Evolutionary conservation across 2,888 invertebrate species (phyloP).

Genomic region (Acrobeloides nanus): DNA sequence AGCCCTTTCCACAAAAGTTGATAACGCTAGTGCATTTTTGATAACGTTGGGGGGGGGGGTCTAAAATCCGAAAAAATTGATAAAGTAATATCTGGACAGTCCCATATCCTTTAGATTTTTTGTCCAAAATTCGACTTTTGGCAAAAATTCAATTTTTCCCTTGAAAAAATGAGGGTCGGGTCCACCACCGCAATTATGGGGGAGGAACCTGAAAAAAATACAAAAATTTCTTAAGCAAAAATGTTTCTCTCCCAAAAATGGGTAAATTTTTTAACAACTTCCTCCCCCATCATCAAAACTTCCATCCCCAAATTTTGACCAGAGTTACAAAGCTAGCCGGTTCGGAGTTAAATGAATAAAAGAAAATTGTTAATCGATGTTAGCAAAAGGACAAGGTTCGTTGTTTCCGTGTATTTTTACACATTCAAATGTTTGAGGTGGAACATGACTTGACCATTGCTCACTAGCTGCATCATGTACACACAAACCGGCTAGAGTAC

Average conservation of each 20-base stretch:
- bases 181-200: no score
- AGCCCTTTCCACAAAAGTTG: no score
- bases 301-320: not conserved
- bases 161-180: no score
- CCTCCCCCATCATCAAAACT: not conserved
- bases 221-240: not conserved
- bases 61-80: no score
- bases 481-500: conserved; percentile 68
- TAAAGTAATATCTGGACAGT: no score
- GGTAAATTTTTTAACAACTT: not conserved
- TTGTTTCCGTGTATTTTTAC: conserved; percentile 29
- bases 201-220: no score
- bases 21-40: no score
- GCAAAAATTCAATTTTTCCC: no score
- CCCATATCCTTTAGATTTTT: no score
- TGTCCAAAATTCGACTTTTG: no score
- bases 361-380: not conserved
- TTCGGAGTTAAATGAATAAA: conserved; percentile 3
- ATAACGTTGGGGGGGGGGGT: no score
- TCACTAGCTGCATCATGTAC: conserved; percentile 25
- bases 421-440: conserved; percentile 38
- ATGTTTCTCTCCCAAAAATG: no score
- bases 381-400: conserved; percentile 31
- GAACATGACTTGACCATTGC: conserved; percentile 44
- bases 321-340: not conserved